Percentiles rank a stretch among this genome's conserved stretches.
phyloP scores from a whole-genome alignment of 2,888 invertebrate genomes.

The Campoplex nolae region DNA sequence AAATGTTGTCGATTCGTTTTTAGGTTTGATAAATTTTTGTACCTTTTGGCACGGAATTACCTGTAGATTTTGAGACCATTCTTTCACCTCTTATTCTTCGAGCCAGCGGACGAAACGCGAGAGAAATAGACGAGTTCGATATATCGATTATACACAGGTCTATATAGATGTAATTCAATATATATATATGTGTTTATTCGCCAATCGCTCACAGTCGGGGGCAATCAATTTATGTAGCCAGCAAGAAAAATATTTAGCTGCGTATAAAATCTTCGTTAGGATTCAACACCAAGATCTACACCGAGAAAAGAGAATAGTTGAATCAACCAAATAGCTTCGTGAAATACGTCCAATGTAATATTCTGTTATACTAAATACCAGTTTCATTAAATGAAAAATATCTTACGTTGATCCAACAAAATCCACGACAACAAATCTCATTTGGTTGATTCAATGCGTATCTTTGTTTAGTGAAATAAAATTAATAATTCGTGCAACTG shows the following conservation, averaged over 20 bases:
- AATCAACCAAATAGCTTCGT: no score
- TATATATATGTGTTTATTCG: not conserved
- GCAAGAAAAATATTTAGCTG: constrained; percentile 13
- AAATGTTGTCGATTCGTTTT: not conserved
- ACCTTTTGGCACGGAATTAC: not conserved
- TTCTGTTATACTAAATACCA: no score
- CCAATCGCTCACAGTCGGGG: constrained; percentile 69
- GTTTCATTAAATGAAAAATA: no score
- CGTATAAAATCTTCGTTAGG: not conserved
- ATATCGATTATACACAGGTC: constrained; percentile 8
- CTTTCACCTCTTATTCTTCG: constrained; percentile 21
- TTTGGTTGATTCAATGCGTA: no score
- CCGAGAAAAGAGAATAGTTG: no score
- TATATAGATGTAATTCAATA: not conserved
- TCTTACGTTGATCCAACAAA: no score
- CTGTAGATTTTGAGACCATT: not conserved
- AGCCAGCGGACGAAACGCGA: not conserved
- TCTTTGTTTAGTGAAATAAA: no score
- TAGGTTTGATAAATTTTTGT: not conserved
- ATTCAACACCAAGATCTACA: no score
- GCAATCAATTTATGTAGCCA: constrained; percentile 69
- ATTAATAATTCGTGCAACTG: no score
- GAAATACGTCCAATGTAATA: no score
- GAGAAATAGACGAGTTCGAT: constrained; percentile 16
- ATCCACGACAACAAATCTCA: no score